phyloP scores from a whole-genome alignment of 2,113 vertebrate species.

The Formicarius rufipectus region DNA sequence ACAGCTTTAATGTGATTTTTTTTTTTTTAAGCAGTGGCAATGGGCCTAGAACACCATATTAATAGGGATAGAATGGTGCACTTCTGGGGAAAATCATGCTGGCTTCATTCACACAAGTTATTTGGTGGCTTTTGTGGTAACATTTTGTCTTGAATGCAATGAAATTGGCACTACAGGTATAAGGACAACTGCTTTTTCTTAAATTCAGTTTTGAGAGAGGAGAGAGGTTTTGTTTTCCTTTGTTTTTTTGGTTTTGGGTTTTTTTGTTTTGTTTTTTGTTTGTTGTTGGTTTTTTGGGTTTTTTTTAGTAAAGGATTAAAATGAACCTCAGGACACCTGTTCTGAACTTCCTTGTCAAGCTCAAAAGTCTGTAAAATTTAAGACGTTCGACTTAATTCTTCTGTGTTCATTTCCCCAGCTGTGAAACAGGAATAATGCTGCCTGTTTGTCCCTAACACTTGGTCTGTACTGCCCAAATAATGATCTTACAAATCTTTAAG shows the following conservation, averaged over 20 bases:
- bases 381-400: neutral
- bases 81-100: neutral
- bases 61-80: neutral
- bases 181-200: neutral
- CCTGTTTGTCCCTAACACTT: neutral
- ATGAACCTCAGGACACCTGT: neutral
- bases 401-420: neutral
- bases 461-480: neutral
- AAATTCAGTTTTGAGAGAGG: neutral
- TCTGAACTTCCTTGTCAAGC: neutral
- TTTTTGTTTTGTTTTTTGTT: neutral
- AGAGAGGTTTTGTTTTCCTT: neutral
- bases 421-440: neutral
- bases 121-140: neutral
- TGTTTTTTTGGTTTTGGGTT: neutral
- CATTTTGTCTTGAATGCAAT: neutral
- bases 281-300: rapidly evolving
- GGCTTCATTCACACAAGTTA: neutral
- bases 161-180: neutral
- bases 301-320: neutral
- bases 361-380: neutral
- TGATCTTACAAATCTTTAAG: neutral
- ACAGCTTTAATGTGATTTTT: neutral
- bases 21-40: neutral
- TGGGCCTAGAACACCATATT: neutral